Conservation (phyloP, 2,888 invertebrate species). For the Lasius platythorax region DNA sequence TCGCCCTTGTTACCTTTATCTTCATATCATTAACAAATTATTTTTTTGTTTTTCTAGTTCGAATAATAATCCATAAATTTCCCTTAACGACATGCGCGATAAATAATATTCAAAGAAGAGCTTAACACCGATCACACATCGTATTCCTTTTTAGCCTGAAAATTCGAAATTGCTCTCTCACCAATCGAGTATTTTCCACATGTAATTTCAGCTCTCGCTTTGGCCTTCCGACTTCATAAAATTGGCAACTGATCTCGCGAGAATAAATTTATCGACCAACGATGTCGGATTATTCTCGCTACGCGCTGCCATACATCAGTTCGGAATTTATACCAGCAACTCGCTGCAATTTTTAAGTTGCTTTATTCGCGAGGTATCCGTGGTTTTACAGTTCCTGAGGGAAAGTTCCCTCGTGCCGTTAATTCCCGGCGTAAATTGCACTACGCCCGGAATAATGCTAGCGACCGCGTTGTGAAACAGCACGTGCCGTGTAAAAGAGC, state of each 20-base stretch:
- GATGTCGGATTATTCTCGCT: conserved; percentile 59
- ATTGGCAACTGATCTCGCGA: conserved; percentile 52
- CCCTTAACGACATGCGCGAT: not conserved
- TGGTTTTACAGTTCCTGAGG: conserved; percentile 65
- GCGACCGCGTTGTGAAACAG: conserved; percentile 55
- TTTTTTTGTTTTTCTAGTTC: not conserved
- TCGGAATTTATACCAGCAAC: conserved; percentile 53
- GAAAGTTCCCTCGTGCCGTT: conserved; percentile 66
- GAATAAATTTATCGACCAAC: conserved; percentile 61
- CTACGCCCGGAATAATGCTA: conserved; percentile 69
- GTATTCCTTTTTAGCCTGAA: conserved; percentile 13
- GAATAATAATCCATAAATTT: conserved; percentile 12
- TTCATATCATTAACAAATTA: not conserved
- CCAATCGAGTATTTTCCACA: conserved; percentile 29
- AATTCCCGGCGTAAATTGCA: conserved; percentile 76
- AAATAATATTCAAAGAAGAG: not conserved
- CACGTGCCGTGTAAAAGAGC: conserved; percentile 40
- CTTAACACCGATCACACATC: not conserved
- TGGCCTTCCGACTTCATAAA: conserved; percentile 20
- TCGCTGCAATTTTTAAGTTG: conserved; percentile 54
- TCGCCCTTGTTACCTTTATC: not conserved
- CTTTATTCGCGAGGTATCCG: conserved; percentile 48
- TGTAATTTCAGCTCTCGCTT: conserved; percentile 17
- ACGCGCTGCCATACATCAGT: conserved; percentile 48
- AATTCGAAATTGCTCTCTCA: conserved; percentile 33